These are phyloP conservation scores for Patiria miniata DNA, from an alignment of 35 echinoderm and acorn worm species.

Conservation along the genomic window DNA sequence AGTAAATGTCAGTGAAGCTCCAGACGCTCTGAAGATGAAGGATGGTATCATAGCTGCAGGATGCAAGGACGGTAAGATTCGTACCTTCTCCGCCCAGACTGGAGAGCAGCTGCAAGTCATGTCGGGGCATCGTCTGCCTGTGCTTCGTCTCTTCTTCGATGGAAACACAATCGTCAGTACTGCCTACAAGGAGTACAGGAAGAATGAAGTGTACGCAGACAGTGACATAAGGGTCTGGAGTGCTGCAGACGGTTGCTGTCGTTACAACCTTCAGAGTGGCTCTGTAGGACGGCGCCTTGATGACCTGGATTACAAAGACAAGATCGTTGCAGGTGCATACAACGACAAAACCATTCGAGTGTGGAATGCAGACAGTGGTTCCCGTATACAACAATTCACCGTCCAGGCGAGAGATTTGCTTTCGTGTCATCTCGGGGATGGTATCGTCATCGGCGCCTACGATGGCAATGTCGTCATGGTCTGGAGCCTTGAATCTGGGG, in stretches of 20 bases:
- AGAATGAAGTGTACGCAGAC: not conserved
- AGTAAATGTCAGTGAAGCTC: not conserved
- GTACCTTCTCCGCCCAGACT: not conserved
- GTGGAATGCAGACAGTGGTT: not conserved
- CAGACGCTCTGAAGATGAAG: not conserved
- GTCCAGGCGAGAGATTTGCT: not conserved
- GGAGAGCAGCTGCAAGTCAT: not conserved
- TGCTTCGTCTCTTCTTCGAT: not conserved
- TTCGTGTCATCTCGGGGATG: not conserved
- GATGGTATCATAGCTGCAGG: not conserved
- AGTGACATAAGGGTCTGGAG: not conserved
- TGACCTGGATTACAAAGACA: not conserved
- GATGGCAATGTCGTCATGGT: not conserved
- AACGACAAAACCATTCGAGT: not conserved
- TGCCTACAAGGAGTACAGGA: not conserved
- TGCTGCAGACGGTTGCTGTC: not conserved
- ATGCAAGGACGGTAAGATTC: not conserved
- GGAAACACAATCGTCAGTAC: not conserved
- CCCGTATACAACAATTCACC: not conserved
- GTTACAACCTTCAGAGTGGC: not conserved
- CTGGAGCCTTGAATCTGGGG: not conserved
- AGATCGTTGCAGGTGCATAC: not conserved
- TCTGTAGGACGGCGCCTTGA: not conserved
- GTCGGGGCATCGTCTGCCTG: not conserved
- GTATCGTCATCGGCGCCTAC: not conserved